Evolutionary conservation across 2,797 vertebrate species (phyloP), one percentile per base, ranked within the genome.

Genomic region (Eulemur coronatus): DNA sequence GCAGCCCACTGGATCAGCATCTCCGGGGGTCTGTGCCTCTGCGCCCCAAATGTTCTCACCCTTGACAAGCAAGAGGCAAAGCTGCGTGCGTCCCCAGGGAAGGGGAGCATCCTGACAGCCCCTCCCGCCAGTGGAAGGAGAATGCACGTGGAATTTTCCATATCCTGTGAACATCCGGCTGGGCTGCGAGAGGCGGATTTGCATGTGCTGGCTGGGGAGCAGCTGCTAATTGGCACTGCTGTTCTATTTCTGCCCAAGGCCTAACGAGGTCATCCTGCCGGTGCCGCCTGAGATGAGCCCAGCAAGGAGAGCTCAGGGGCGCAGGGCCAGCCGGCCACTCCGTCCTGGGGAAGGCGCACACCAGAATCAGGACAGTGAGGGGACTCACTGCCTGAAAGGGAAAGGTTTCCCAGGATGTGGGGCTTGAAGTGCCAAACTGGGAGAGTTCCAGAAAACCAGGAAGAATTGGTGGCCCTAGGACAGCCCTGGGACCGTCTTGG

Each of bases 231-330:
- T 72, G 76, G 63, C 1, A 0, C 57, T 24, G 59, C 84, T 24
- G 15, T 41, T 61, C 95, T 96, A 82, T 88, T 95, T 96, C 90
- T 95, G 88, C 84, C 82, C 67, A 18, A 1, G 48, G 28, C 86
- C 59, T 67, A 35, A 96, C 8, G 93, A 96, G 97, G 84, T 85
- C 96, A 88, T 52, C 69, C 17, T 0, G 22, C 48, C 12, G 8
- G 48, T 30, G 67, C 75, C 35, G 0, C 72, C 70, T 22, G n/a
- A n/a, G 10, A 55, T 4, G 70, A 90, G 52, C 81, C 86, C 91
- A 35, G 78, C 17, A 11, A 59, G 63, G 78, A 84, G 12, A 41
- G 48, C 84, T 61, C 7, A 3, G 65, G 2, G 1, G 50, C 50
- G 46, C n/a, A 46, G 57, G 33, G 24, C 75, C 81, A 2, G 65